Conservation (phyloP, 2,113 vertebrate genomes). For the Xiphophorus hellerii region DNA sequence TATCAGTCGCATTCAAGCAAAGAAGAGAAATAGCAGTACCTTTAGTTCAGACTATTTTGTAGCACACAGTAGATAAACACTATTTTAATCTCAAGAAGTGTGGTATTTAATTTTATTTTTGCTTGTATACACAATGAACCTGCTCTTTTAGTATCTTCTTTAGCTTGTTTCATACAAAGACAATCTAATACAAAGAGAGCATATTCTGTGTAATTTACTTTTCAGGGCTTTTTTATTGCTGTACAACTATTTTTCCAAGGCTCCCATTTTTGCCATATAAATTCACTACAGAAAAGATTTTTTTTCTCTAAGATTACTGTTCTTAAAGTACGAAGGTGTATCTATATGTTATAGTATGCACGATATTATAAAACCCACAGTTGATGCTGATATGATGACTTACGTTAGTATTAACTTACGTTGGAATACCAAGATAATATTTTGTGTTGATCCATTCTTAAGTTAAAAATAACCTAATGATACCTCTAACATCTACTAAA, state of each 20-base stretch:
- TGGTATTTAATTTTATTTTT: not conserved
- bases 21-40: not conserved
- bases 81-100: constrained; percentile 1
- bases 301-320: too few species aligned
- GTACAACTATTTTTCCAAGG: not conserved
- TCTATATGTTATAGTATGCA: not conserved
- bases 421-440: not conserved
- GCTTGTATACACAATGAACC: not conserved
- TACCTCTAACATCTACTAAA: not conserved
- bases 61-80: not conserved
- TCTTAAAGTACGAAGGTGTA: not conserved
- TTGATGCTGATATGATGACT: not conserved
- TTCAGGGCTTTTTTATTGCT: not conserved
- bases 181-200: not conserved
- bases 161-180: not conserved
- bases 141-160: not conserved
- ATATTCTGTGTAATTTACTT: not conserved
- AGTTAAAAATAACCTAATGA: too few species aligned
- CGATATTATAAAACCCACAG: not conserved
- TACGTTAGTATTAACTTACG: too few species aligned
- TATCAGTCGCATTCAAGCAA: constrained; percentile 10
- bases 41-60: not conserved
- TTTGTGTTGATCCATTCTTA: not conserved
- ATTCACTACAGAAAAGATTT: too few species aligned
- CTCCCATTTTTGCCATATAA: not conserved